A percentile compares a stretch with the other conserved stretches of the same genome.
These are phyloP conservation scores for Procapra przewalskii DNA, from an alignment of 2,113 vertebrate species.

Conservation along the genomic window DNA sequence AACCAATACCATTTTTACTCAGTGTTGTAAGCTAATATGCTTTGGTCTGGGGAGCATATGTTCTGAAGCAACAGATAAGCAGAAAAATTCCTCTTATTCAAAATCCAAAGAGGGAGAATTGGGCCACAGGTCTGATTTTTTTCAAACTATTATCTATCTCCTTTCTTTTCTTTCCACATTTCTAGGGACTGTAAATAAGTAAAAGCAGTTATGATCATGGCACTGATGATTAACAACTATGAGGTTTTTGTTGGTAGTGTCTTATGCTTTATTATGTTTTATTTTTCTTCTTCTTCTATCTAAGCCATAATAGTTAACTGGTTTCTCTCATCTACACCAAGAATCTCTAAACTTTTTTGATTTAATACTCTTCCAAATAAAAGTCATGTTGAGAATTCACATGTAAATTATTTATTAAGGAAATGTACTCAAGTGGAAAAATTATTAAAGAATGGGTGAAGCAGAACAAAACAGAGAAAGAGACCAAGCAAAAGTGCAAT, in stretches of 20 bases:
- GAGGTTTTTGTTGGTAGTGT: not conserved
- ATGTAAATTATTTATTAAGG: not conserved
- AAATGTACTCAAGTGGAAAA: not conserved
- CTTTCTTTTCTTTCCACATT: not conserved
- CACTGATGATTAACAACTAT: not conserved
- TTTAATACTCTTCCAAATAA: not conserved
- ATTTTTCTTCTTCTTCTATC: not conserved
- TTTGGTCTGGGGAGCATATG: not conserved
- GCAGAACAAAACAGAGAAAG: not conserved
- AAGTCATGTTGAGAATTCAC: not conserved
- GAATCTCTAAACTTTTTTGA: not conserved
- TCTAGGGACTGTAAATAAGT: not conserved
- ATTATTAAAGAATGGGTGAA: not conserved
- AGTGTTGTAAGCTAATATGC: not conserved
- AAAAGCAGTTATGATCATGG: not conserved
- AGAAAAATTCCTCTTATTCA: not conserved
- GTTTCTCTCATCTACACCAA: not conserved
- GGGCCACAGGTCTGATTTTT: not conserved
- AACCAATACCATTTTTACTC: not conserved
- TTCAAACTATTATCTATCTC: not conserved
- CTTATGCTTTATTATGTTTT: not conserved
- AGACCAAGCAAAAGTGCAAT: not conserved
- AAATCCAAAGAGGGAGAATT: not conserved
- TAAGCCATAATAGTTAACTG: not conserved
- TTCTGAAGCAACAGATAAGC: not conserved